phyloP scores from a whole-genome alignment of 2,113 vertebrate species.

The Motacilla alba region DNA sequence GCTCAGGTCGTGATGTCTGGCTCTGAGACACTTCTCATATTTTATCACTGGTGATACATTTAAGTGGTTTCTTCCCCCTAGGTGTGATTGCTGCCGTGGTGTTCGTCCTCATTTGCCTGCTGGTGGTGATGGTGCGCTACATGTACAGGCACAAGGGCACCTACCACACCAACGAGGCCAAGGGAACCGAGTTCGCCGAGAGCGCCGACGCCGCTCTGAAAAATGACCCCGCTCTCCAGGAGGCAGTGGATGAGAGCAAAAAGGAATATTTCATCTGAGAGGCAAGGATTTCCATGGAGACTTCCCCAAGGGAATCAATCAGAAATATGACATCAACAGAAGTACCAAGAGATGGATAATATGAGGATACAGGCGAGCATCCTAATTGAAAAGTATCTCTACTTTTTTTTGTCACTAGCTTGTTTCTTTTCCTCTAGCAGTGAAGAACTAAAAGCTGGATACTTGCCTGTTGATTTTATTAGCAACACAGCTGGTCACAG shows the following conservation, averaged over 20 bases:
- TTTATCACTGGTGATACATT: not conserved
- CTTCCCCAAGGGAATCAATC: not conserved
- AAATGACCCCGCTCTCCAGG: conserved; percentile 75
- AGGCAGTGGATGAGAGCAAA: conserved; percentile 78
- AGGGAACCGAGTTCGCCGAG: conserved; percentile 85
- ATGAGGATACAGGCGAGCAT: not conserved
- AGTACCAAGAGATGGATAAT: conserved; percentile 5
- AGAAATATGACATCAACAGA: not conserved
- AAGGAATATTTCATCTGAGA: conserved; percentile 91
- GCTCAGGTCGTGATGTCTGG: not conserved
- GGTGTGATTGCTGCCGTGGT: conserved; percentile 74
- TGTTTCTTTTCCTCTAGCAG: not conserved
- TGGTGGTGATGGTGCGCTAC: conserved; percentile 70
- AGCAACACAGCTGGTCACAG: not conserved
- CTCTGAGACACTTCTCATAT: not conserved
- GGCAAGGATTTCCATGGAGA: not conserved
- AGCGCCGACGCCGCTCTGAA: conserved; percentile 74
- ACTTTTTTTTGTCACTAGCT: not conserved
- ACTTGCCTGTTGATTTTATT: conserved; percentile 52
- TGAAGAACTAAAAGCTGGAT: conserved; percentile 8
- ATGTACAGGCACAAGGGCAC: conserved; percentile 79
- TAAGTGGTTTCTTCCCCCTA: conserved; percentile 25
- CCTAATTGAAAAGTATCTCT: conserved; percentile 14
- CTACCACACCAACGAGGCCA: conserved; percentile 85
- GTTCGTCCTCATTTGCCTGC: conserved; percentile 75